phyloP scores from a whole-genome alignment of 1,140 invertebrate species.

The Hesperophylax magnus region DNA sequence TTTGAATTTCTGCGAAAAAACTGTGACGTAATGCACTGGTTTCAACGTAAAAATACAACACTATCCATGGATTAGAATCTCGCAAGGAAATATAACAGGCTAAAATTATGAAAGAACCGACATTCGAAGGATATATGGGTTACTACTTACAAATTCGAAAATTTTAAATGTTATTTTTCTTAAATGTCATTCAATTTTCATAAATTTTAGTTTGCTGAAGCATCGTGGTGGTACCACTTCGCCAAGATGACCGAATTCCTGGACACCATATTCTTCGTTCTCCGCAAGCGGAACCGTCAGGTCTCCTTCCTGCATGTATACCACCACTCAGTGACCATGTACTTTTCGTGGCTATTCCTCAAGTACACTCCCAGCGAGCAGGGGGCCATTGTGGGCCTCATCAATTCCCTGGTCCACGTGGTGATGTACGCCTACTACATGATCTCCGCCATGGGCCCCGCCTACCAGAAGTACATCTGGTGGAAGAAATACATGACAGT shows the following conservation, averaged over 20 bases:
- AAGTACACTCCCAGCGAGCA: constrained; percentile 74
- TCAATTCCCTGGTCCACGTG: constrained; percentile 82
- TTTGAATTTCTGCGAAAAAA: too few species aligned
- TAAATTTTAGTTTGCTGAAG: constrained; percentile 20
- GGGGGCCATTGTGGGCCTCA: constrained; percentile 72
- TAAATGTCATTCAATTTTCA: too few species aligned
- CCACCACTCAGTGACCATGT: constrained; percentile 79
- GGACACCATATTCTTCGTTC: constrained; percentile 86
- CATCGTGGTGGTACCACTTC: constrained; percentile 73
- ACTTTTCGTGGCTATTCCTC: constrained; percentile 72
- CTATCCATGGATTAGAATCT: too few species aligned
- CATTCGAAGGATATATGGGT: too few species aligned
- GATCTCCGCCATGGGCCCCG: constrained; percentile 84
- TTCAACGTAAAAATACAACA: too few species aligned
- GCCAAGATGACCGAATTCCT: constrained; percentile 77
- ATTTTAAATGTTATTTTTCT: too few species aligned
- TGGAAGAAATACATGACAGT: constrained; percentile 93
- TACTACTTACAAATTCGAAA: too few species aligned
- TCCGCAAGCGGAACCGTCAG: constrained; percentile 84
- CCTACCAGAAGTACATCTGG: constrained; percentile 89
- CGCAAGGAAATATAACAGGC: too few species aligned
- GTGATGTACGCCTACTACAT: constrained; percentile 91
- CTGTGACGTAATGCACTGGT: too few species aligned
- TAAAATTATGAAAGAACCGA: too few species aligned
- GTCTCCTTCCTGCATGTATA: constrained; percentile 85